Evolutionary conservation across 2,888 invertebrate genomes (phyloP).

Genomic region (Hyppa rectilinea): DNA sequence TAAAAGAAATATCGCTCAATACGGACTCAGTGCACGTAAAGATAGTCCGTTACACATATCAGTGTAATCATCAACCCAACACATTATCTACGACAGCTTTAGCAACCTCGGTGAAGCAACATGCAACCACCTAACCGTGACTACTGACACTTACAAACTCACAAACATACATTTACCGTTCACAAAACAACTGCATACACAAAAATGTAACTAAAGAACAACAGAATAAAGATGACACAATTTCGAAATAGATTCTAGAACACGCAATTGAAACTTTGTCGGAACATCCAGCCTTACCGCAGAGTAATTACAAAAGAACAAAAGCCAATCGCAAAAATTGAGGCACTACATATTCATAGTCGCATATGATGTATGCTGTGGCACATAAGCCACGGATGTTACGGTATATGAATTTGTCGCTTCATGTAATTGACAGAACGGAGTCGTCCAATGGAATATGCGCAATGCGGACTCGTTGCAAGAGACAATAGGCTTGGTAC

Average conservation of each 20-base stretch:
- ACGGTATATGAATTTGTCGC: conserved; percentile 80
- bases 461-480: conserved; percentile 65
- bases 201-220: conserved; percentile 39
- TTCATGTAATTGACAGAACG: conserved; percentile 74
- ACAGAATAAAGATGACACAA: conserved; percentile 41
- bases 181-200: conserved; percentile 42
- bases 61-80: conserved; percentile 78
- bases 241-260: conserved; percentile 43
- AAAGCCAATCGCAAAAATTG: conserved; percentile 59
- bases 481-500: conserved; percentile 68
- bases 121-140: conserved; percentile 80
- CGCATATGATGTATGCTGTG: conserved; percentile 58
- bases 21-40: conserved; percentile 76
- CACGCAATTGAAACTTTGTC: conserved; percentile 44
- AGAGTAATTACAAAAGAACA: conserved; percentile 64
- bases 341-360: conserved; percentile 42
- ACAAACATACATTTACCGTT: conserved; percentile 65
- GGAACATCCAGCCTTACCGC: conserved; percentile 53
- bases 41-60: conserved; percentile 85
- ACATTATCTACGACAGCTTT: conserved; percentile 84
- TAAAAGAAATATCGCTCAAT: conserved; percentile 64
- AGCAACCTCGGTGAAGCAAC: conserved; percentile 87
- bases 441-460: conserved; percentile 74
- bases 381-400: conserved; percentile 63
- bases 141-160: conserved; percentile 81